phyloP scores from a whole-genome alignment of 30 jellyfish, hydroid and myxozoan species.

The Nemopilema nomurai region DNA sequence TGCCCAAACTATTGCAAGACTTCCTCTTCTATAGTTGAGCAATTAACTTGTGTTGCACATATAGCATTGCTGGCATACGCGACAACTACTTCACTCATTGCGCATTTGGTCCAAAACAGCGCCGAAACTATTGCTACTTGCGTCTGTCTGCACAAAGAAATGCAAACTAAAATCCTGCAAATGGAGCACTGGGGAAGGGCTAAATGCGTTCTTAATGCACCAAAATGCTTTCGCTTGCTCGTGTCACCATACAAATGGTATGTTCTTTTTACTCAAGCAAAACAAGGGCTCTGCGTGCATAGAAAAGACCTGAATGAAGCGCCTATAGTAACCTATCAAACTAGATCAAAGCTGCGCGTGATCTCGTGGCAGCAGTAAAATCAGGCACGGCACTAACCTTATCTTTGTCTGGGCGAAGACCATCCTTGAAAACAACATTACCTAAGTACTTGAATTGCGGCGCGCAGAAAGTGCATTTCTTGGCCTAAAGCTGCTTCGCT shows the following conservation, averaged over 20 bases:
- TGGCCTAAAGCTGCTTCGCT: constrained; percentile 17
- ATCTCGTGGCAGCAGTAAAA: constrained; percentile 34
- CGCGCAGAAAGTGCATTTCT: neutral
- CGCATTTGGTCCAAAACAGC: constrained; percentile 16
- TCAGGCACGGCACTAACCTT: constrained; percentile 23
- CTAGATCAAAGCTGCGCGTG: constrained; percentile 49
- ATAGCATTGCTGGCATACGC: constrained; percentile 55
- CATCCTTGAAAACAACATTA: constrained; percentile 44
- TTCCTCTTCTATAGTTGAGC: constrained; percentile 44
- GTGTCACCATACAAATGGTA: constrained; percentile 25
- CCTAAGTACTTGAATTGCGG: constrained; percentile 44
- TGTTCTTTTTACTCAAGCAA: constrained; percentile 20
- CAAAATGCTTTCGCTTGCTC: constrained; percentile 31
- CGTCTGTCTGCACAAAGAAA: constrained; percentile 47
- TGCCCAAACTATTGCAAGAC: constrained; percentile 62
- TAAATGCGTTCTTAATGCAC: neutral
- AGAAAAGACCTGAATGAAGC: constrained; percentile 43
- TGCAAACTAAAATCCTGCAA: constrained; percentile 20
- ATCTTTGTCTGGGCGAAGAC: constrained; percentile 48
- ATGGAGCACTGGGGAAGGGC: constrained; percentile 8
- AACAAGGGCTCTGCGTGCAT: constrained; percentile 39
- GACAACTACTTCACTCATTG: constrained; percentile 7
- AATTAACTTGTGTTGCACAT: neutral
- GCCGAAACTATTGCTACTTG: constrained; percentile 4
- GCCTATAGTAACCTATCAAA: constrained; percentile 40